Conservation (phyloP, 2,888 invertebrate genomes). For the Pandemis heparana region DNA sequence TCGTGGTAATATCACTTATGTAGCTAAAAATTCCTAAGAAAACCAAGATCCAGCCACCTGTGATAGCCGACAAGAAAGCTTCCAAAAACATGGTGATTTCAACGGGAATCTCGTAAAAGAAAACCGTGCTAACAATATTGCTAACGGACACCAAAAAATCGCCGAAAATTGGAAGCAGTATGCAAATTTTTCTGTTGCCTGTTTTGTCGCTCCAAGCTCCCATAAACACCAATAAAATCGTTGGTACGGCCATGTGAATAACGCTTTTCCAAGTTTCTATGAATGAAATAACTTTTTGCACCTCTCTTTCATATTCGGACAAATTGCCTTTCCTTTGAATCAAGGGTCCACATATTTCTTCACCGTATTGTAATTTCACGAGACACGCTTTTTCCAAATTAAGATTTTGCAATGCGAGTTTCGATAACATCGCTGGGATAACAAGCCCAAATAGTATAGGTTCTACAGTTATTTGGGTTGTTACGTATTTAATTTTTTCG, state of each 20-base stretch:
- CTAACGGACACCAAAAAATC: conserved; percentile 79
- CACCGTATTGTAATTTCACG: conserved; percentile 64
- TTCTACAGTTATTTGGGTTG: conserved; percentile 88
- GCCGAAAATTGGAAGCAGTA: conserved; percentile 84
- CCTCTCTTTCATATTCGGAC: conserved; percentile 86
- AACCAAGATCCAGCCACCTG: conserved; percentile 84
- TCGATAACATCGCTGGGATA: conserved; percentile 87
- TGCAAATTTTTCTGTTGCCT: conserved; percentile 84
- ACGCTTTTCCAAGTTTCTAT: conserved; percentile 85
- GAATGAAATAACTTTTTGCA: conserved; percentile 83
- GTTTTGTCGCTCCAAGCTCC: conserved; percentile 87
- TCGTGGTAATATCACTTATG: conserved; percentile 85
- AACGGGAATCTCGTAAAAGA: conserved; percentile 81
- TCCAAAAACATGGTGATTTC: conserved; percentile 84
- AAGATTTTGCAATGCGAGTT: conserved; percentile 86
- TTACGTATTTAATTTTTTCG: background rate
- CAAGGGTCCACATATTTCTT: conserved; percentile 69
- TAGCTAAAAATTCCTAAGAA: conserved; percentile 87
- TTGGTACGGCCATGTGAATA: conserved; percentile 84
- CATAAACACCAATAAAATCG: conserved; percentile 82
- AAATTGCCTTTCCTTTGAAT: conserved; percentile 78
- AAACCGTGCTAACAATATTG: conserved; percentile 81
- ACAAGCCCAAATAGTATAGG: conserved; percentile 89
- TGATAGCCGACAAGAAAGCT: conserved; percentile 80
- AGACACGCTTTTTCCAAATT: conserved; percentile 78